Base-by-base conservation (phyloP, 1,140 invertebrate genomes). In the Brachionus manjavacas region DNA sequence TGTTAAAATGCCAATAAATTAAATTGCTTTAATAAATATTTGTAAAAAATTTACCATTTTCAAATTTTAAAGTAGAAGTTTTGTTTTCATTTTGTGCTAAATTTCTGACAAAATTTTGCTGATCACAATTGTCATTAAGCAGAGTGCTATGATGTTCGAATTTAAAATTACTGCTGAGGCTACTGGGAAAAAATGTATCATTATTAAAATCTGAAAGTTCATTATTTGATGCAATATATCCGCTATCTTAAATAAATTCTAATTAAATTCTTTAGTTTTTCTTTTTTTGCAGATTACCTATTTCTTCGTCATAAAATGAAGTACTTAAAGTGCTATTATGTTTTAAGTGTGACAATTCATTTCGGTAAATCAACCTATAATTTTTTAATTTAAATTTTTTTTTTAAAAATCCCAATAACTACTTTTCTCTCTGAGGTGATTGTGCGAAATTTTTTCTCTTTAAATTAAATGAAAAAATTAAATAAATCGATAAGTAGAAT, bases 261-360 rank as follows among this genome's bases (percentile, higher is more conserved):
- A 43, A 74, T 49, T 16, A 41, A 39, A 39, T 1, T n/a, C n/a
- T 28, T n/a, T n/a, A 8, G 9, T 28, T n/a, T 12, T 14, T n/a
- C 14, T 16, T 72, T 41, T 72, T 43, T 20, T 16, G n/a, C n/a
- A 6, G 23, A 16, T 39, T 72, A 72, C 68, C 68, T 72, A 72
- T 39, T 49, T 76, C 72, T 25, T 76, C 39, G 23, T 76, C 72
- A 49, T 76, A 76, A n/a, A 46, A 76, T n/a, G 72, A 76, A 35
- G 31, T 35, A 16, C 43, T 76, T 35, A 76, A 46, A 25, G 43
- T 76, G n/a, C 68, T 72, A 41, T 72, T 72, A n/a, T 72, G 68
- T 72, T 72, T 72, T 39, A 41, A n/a, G 9, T 41, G 11, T 35
- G 31, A 31, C 0, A 14, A n/a, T 31, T 6, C 16, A 72, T 23